These are phyloP conservation scores for Phanerotoma sp. DNA, from an alignment of 2,888 invertebrate species.

Conservation along the genomic window DNA sequence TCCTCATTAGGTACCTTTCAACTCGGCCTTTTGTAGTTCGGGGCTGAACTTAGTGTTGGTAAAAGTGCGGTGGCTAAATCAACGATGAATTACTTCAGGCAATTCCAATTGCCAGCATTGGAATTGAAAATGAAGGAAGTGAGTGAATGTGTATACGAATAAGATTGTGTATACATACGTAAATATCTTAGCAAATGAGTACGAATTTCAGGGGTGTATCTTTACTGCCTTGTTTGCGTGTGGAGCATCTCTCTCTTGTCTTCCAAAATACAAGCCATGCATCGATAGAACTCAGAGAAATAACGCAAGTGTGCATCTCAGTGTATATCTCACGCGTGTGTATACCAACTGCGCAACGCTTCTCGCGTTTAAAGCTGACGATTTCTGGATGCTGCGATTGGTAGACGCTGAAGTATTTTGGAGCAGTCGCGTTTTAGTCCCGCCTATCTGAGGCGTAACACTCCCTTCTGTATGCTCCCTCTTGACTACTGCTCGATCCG, in stretches of 20 bases:
- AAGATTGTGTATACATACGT: not conserved
- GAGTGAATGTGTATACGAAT: too few species aligned
- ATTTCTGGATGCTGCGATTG: conserved; percentile 37
- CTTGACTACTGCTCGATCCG: conserved; percentile 3
- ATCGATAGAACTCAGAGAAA: not conserved
- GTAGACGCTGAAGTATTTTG: conserved; percentile 38
- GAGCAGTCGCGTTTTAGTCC: conserved; percentile 38
- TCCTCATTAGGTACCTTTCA: too few species aligned
- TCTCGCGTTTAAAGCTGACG: conserved; percentile 25
- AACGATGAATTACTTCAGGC: conserved; percentile 57
- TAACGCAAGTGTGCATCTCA: not conserved
- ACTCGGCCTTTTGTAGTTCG: too few species aligned
- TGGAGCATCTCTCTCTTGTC: too few species aligned
- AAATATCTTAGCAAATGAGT: not conserved
- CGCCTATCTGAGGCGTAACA: conserved; percentile 47
- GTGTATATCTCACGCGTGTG: conserved; percentile 1
- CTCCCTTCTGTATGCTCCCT: conserved; percentile 12
- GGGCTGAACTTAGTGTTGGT: conserved; percentile 29
- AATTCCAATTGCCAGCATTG: conserved; percentile 42
- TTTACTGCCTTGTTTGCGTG: not conserved
- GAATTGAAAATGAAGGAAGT: not conserved
- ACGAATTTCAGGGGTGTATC: not conserved
- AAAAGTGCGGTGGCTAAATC: conserved; percentile 51
- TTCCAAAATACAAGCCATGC: not conserved
- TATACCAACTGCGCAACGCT: conserved; percentile 12